Conservation (phyloP, 2,113 vertebrate species). For the Petromus typicus region DNA sequence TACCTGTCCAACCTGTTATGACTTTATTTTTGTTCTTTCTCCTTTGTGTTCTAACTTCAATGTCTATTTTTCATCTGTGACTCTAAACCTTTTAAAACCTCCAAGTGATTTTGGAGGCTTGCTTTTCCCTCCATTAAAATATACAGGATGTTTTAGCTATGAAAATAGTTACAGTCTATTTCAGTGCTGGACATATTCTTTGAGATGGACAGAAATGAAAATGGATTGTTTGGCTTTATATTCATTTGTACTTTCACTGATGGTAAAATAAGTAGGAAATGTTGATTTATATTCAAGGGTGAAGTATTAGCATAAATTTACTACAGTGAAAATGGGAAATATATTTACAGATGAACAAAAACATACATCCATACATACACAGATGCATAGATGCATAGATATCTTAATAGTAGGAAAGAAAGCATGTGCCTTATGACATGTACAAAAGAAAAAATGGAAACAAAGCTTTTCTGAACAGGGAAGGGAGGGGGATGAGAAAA, state of each 20-base stretch:
- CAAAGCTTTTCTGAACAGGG: too few relatives aligned
- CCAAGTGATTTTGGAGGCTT: too few relatives aligned
- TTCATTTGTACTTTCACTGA: background rate
- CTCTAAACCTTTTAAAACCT: too few relatives aligned
- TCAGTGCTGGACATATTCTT: background rate
- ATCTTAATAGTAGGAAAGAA: background rate
- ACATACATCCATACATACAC: too few relatives aligned
- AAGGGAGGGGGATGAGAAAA: too few relatives aligned
- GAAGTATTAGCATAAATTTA: background rate
- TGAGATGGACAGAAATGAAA: background rate
- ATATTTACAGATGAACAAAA: too few relatives aligned
- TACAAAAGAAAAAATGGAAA: background rate
- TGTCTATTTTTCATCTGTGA: background rate
- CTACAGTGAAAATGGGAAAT: background rate
- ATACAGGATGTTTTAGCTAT: background rate
- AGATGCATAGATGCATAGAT: background rate
- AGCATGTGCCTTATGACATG: background rate
- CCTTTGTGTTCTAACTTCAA: background rate
- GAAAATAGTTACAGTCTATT: background rate
- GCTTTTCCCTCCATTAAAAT: background rate
- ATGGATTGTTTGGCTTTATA: background rate
- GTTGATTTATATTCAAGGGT: background rate
- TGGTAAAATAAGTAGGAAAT: background rate
- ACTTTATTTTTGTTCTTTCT: background rate
- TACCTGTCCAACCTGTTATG: fast-evolving